Conservation (phyloP, 2,888 invertebrate species). For the Oxyteleia sp. region DNA sequence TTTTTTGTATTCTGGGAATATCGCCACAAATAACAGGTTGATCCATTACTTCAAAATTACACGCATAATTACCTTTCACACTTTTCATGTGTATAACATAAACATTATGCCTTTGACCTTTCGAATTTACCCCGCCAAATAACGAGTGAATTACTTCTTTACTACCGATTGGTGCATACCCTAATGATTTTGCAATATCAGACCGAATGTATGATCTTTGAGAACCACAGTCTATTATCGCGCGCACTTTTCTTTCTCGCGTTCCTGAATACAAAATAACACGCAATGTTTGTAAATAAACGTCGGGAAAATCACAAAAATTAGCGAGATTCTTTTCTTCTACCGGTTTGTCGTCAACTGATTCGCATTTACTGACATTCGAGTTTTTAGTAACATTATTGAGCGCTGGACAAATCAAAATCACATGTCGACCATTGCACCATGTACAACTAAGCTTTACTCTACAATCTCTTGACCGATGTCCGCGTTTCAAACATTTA, state of each 20-base stretch:
- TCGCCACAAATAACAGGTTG: constrained; percentile 65
- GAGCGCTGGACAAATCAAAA: constrained; percentile 72
- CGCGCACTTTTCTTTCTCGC: constrained; percentile 60
- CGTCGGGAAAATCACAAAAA: constrained; percentile 42
- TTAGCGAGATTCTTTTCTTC: constrained; percentile 52
- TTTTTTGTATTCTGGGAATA: constrained; percentile 54
- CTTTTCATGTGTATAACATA: constrained; percentile 64
- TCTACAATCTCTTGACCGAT: constrained; percentile 73
- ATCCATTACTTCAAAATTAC: constrained; percentile 73
- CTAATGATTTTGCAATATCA: constrained; percentile 66
- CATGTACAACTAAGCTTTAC: constrained; percentile 71
- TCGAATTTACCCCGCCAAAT: constrained; percentile 73
- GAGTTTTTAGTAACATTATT: constrained; percentile 15
- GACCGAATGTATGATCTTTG: constrained; percentile 75
- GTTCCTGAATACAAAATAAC: constrained; percentile 65
- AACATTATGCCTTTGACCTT: constrained; percentile 59
- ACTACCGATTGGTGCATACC: constrained; percentile 59
- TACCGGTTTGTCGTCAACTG: constrained; percentile 27
- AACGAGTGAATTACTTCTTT: constrained; percentile 70
- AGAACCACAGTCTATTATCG: constrained; percentile 76
- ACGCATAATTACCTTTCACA: constrained; percentile 66
- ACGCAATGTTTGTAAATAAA: constrained; percentile 75
- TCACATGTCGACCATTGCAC: constrained; percentile 74
- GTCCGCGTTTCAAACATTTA: constrained; percentile 75
- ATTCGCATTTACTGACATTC: background rate